Evolutionary conservation across 2,113 vertebrate species (phyloP), one percentile per base, ranked within the genome.

Genomic region (Amphilophus citrinellus): DNA sequence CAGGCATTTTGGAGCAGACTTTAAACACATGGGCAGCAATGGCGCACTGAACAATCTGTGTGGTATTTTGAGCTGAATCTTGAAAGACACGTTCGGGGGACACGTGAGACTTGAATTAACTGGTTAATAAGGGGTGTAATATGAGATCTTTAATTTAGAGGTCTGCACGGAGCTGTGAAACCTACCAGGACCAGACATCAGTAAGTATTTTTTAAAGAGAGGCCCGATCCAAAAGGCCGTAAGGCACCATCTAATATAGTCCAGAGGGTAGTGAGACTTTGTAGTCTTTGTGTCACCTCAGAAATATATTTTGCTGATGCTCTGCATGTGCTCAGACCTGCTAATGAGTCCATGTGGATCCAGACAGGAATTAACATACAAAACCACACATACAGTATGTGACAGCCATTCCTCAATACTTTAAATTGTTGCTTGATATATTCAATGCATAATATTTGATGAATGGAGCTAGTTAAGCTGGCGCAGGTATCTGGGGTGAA

Each of bases 231-330:
- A 0, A 53, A 53, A 53, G 66, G 10, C 24, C 15, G 11, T 0
- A 71, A 27, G 44, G 18, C 24, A 50, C 5, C 17, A 53, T 53
- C 66, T 71, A 71, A 53, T 71, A 66, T 37, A 58, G n/a, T 58
- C n/a, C 0, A 42, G 10, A 57, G 32, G 47, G 35, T 20, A 39
- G 32, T 22, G 56, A 53, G n/a, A 65, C 47, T 32, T 73, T 30
- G 39, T 47, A 32, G 44, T 73, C 66, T 53, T 73, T 53, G 44
- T 73, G 66, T 73, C 47, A 73, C 66, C 66, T 73, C 44, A 73
- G 66, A 73, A 73, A 73, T 73, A 3, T 73, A 32, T 71, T 71
- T 53, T 53, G 42, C 50, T 71, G 44, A 71, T 50, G 66, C 10
- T 32, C 47, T 73, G 68, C 53, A 14, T 73, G 47, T 18, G 32